These are phyloP conservation scores for Prunella fulvescens DNA, from an alignment of 2,113 vertebrate species.

Conservation along the genomic window DNA sequence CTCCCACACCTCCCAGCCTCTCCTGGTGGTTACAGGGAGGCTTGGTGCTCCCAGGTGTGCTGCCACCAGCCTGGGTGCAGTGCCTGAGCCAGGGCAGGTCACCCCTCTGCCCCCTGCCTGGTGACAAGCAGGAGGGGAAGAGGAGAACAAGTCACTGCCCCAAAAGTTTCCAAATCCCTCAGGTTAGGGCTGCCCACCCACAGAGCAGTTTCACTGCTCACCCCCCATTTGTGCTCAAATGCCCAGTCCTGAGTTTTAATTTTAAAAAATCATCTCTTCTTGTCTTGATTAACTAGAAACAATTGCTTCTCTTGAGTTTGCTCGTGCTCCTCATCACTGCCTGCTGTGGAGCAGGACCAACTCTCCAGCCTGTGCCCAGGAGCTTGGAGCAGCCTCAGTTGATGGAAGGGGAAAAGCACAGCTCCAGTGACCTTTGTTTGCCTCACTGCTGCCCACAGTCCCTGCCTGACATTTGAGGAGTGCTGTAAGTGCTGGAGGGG, in stretches of 20 bases:
- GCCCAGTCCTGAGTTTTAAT: background rate
- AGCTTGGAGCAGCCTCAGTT: background rate
- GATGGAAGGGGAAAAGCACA: rapidly evolving
- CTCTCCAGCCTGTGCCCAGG: background rate
- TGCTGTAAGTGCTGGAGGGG: background rate
- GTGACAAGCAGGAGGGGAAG: background rate
- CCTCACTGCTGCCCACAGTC: background rate
- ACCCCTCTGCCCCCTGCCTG: background rate
- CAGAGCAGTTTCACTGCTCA: background rate
- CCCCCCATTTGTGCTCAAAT: background rate
- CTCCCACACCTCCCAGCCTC: background rate
- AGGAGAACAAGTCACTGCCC: background rate
- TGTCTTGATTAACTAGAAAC: rapidly evolving
- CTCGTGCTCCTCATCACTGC: rapidly evolving
- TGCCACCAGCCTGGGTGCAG: background rate
- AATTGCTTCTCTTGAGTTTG: background rate
- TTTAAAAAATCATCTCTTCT: background rate
- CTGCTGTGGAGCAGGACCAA: background rate
- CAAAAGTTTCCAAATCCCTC: background rate
- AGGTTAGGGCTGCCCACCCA: background rate
- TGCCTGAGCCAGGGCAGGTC: background rate
- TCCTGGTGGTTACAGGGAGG: background rate
- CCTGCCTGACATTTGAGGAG: background rate
- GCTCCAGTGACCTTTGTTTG: background rate
- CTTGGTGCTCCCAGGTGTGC: background rate